Evolutionary conservation across 1,140 invertebrate species (phyloP).

Genomic region (Mactra quadrangularis): DNA sequence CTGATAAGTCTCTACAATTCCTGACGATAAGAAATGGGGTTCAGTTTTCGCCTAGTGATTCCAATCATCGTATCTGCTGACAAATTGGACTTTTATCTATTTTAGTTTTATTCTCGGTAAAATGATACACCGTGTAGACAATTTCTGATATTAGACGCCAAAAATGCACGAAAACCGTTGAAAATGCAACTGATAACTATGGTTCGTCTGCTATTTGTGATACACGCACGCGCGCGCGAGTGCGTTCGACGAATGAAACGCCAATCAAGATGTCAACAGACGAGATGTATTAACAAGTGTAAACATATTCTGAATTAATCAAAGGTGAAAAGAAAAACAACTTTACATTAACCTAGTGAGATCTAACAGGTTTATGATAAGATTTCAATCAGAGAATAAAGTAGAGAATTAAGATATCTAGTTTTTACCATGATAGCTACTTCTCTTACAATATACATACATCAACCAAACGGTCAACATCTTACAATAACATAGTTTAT

Average conservation of each 20-base stretch:
- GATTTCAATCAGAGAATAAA: constrained; percentile 23
- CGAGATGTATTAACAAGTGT: constrained; percentile 46
- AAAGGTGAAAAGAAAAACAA: constrained; percentile 48
- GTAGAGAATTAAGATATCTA: constrained; percentile 29
- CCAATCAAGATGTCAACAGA: constrained; percentile 60
- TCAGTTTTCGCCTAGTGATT: constrained; percentile 32
- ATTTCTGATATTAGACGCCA: constrained; percentile 32
- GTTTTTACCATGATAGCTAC: constrained; percentile 17
- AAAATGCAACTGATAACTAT: constrained; percentile 18
- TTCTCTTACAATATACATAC: constrained; percentile 40
- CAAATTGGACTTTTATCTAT: constrained; percentile 59
- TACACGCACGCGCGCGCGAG: constrained; percentile 59
- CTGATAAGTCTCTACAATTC: constrained; percentile 9
- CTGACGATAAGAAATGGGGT: constrained; percentile 28
- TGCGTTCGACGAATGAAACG: constrained; percentile 52
- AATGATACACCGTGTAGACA: constrained; percentile 56
- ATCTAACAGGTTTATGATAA: constrained; percentile 46
- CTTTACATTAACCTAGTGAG: constrained; percentile 47
- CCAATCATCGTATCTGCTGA: constrained; percentile 36
- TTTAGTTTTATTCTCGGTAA: constrained; percentile 53
- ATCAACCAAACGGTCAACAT: constrained; percentile 20
- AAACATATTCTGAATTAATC: constrained; percentile 57
- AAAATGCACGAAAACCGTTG: constrained; percentile 30
- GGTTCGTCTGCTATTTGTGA: constrained; percentile 42
- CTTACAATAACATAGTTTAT: no score